Evolutionary conservation across 2,888 invertebrate genomes (phyloP), one percentile per base, ranked within the genome.

Genomic region (Trichopria drosophilae): DNA sequence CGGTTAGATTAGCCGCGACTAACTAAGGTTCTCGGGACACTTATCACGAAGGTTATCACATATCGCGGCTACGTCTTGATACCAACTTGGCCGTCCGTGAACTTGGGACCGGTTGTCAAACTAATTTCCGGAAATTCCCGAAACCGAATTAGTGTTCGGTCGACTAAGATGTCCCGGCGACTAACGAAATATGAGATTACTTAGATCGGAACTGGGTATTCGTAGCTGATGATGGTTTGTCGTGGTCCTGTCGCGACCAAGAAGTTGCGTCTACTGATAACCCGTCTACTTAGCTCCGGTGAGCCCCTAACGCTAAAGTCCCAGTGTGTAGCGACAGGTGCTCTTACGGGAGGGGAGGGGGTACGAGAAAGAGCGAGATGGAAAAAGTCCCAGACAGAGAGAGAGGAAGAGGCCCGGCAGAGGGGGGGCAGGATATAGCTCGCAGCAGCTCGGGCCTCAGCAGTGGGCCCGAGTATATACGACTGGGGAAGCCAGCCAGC

Each of bases 241-340:
- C 53, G 56, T 58, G 62, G 63, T 65, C 62, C 67, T 66, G 66
- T 62, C 67, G 71, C 67, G 71, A 72, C 69, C 68, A 69, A 71
- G 73, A 73, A 70, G 69, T 72, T 69, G 69, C 65, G 68, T 68
- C 68, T 72, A 74, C 73, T 75, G 73, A 74, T 75, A 72, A 73
- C 70, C 68, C 71, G 72, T 72, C 72, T 70, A 72, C 72, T 73
- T 72, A 71, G 66, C 70, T 68, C 62, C 62, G 67, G 63, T 68
- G 63, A 62, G 63, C 70, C 67, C 69, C 69, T 67, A 62, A 58
- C 59, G 65, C 67, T 60, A 56, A 65, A 69, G 66, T 67, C 65
- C 55, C 61, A 29, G 55, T 51, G 51, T 62, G 57, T 55, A 61
- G 66, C 69, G 71, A 71, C 70, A 71, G 71, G 70, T 71, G 70